Evolutionary conservation across 1,140 invertebrate genomes (phyloP).

Genomic region (Drosophila repleta): DNA sequence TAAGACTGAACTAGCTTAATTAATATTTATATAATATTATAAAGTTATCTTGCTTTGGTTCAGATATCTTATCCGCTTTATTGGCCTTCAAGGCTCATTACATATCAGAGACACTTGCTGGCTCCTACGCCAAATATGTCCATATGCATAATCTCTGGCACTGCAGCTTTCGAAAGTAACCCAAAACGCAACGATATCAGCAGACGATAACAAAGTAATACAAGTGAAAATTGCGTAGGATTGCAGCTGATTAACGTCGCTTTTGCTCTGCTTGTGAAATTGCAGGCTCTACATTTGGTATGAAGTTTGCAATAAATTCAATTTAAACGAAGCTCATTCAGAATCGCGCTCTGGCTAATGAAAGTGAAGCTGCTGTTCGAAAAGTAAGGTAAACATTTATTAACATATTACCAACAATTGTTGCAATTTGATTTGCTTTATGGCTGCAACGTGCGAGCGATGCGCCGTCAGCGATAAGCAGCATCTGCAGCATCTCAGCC

Average conservation of each 20-base stretch:
- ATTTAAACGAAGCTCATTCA: slow-evolving; percentile 54
- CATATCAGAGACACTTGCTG: not conserved
- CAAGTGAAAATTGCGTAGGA: slow-evolving; percentile 46
- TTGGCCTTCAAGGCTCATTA: not conserved
- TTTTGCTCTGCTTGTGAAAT: slow-evolving; percentile 6
- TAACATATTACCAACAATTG: slow-evolving; percentile 82
- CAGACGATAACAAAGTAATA: slow-evolving; percentile 25
- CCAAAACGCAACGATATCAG: slow-evolving; percentile 4
- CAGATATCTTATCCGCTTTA: too few species aligned
- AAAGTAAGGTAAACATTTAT: slow-evolving; percentile 59
- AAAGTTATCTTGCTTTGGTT: too few species aligned
- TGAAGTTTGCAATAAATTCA: slow-evolving; percentile 49
- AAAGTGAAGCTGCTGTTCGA: slow-evolving; percentile 62
- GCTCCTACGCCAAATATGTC: not conserved
- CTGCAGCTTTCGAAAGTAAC: not conserved
- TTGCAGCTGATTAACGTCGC: slow-evolving; percentile 18
- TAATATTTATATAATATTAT: too few species aligned
- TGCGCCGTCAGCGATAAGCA: slow-evolving; percentile 69
- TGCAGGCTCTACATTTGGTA: slow-evolving; percentile 22
- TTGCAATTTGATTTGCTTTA: slow-evolving; percentile 82
- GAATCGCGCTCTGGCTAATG: slow-evolving; percentile 57
- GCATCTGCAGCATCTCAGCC: slow-evolving; percentile 38
- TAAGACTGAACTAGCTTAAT: too few species aligned
- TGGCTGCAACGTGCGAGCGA: slow-evolving; percentile 68
- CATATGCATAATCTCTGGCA: not conserved